Percentiles rank a stretch among this genome's conserved stretches.
Evolutionary conservation across 2,888 invertebrate genomes (phyloP).

Genomic region (Bhutanitis thaidina): DNA sequence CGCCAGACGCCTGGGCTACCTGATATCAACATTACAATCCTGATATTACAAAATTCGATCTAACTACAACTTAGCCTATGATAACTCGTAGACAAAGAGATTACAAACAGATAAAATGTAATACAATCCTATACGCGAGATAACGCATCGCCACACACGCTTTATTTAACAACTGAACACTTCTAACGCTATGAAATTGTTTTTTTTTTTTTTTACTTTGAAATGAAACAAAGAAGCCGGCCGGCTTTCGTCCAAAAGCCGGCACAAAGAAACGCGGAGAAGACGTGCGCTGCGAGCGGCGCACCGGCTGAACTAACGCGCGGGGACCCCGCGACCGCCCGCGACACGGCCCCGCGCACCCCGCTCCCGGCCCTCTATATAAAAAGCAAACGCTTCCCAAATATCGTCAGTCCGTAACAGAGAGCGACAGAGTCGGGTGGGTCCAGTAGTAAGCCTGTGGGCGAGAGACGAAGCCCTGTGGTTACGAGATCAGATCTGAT

Average conservation of each 20-base stretch:
- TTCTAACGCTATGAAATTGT: not conserved
- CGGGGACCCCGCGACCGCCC: conserved; percentile 66
- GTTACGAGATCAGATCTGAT: conserved; percentile 79
- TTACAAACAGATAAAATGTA: conserved; percentile 3
- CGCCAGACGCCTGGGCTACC: not conserved
- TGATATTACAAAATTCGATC: conserved; percentile 11
- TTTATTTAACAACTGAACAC: conserved; percentile 5
- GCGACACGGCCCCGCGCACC: conserved; percentile 57
- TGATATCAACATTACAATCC: conserved; percentile 2
- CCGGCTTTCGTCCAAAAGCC: conserved; percentile 49
- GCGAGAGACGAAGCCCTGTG: conserved; percentile 73
- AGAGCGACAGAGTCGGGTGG: conserved; percentile 75
- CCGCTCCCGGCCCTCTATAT: conserved; percentile 68
- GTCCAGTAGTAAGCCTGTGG: conserved; percentile 64
- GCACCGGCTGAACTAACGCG: conserved; percentile 60
- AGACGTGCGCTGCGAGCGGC: conserved; percentile 44
- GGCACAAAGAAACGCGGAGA: conserved; percentile 42
- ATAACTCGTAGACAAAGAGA: conserved; percentile 19
- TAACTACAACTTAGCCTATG: conserved; percentile 20
- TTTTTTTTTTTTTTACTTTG: not conserved
- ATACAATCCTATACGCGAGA: not conserved
- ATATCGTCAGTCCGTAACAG: conserved; percentile 73
- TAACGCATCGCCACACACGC: not conserved
- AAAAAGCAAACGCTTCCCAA: conserved; percentile 55
- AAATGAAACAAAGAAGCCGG: conserved; percentile 72